Evolutionary conservation across 1,140 invertebrate genomes (phyloP), one percentile per base, ranked within the genome.

Genomic region (Macrostomum lignano): DNA sequence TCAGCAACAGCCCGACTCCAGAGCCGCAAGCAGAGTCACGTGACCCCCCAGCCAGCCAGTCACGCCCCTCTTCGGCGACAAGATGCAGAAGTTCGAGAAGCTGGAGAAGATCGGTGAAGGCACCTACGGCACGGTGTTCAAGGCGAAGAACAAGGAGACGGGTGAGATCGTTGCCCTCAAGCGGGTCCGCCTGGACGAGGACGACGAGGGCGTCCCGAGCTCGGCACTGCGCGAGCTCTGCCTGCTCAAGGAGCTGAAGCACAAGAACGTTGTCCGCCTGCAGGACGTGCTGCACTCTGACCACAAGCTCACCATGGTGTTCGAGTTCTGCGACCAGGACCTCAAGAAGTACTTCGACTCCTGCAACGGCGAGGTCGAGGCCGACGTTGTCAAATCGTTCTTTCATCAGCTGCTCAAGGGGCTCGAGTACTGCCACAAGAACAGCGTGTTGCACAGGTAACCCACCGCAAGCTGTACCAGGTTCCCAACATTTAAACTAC

Each of bases 311-410:
- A 94, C 82, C 10, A 58, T 98, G 33, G 88, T 98, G 2, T 96
- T 96, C 61, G 91, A 98, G 60, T 88, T 94, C 54, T 98, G 88
- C 53, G 88, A 98, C 59, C 84, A 94, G 58, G 91, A 98, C 63
- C 63, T 98, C 20, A 96, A 96, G 54, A 98, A 98, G 51, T 98
- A 96, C 52, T 98, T 98, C 59, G 91, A 98, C 52, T 86, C 79
- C 51, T 66, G 91, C 19, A 93, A 93, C 64, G 86, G 86, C 25
- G 82, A 94, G 1, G 14, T 40, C 23, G 17, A 36, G n/a, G 13
- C 21, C 7, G 19, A 9, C 3, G 11, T 25, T n/a, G 33, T 58
- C 23, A 43, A 66, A 60, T 64, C 62, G 39, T 66, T 65, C 55
- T 61, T 91, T 46, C 69, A 70, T 49, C 69, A 96, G 68, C 78